A percentile compares a stretch with the other conserved stretches of the same genome.
phyloP scores from a whole-genome alignment of 2,888 invertebrate species.

The Chrysomela aeneicollis region DNA sequence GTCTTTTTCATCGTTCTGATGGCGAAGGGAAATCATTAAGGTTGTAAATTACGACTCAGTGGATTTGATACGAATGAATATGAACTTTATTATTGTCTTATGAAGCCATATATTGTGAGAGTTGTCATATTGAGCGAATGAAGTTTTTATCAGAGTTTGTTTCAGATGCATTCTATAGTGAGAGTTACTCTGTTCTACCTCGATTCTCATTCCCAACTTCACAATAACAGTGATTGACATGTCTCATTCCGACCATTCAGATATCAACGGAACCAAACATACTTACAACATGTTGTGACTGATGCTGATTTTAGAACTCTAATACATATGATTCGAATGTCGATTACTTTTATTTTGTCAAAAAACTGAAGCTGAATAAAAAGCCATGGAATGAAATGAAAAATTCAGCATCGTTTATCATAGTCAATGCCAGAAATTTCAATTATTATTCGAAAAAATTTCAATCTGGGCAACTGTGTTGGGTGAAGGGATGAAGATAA shows the following conservation, averaged over 20 bases:
- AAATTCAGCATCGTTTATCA: too few species aligned
- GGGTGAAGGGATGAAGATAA: too few species aligned
- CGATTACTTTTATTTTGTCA: too few species aligned
- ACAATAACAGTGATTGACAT: neutral
- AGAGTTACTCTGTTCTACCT: neutral
- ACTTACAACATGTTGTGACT: too few species aligned
- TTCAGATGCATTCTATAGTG: neutral
- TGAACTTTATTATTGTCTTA: neutral
- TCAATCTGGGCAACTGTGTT: too few species aligned
- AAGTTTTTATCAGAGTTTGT: neutral
- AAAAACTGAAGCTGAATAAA: too few species aligned
- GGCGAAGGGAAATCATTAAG: conserved; percentile 1
- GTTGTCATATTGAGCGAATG: neutral
- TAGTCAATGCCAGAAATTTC: too few species aligned
- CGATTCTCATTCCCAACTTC: neutral
- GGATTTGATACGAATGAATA: neutral
- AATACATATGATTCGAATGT: too few species aligned
- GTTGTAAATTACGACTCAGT: conserved; percentile 5
- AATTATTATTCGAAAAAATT: too few species aligned
- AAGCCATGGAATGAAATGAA: too few species aligned
- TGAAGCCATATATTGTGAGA: neutral
- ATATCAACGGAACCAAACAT: neutral
- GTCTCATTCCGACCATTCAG: neutral
- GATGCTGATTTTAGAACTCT: too few species aligned
- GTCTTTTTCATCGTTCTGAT: conserved; percentile 16